phyloP scores from a whole-genome alignment of 2,797 vertebrate species.

The Characodon lateralis region DNA sequence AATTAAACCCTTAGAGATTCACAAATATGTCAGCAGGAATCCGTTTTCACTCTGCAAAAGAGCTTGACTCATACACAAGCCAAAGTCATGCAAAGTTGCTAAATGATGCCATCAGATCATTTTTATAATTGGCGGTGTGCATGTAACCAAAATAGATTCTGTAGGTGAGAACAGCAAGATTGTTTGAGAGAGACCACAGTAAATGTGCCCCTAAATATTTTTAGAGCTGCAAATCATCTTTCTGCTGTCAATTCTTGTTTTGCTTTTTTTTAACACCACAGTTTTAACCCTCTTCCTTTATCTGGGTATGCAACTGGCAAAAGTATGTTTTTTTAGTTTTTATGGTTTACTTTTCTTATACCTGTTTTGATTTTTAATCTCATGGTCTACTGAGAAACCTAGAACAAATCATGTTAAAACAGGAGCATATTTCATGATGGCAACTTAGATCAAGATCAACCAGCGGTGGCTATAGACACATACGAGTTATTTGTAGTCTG shows the following conservation, averaged over 20 bases:
- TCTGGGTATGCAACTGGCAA: background rate
- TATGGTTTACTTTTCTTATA: background rate
- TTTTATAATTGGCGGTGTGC: background rate
- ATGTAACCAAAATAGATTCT: background rate
- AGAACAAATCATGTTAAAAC: too few species aligned
- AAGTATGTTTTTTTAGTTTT: background rate
- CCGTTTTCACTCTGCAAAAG: constrained; percentile 40
- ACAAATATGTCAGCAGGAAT: constrained; percentile 63
- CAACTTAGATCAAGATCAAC: too few species aligned
- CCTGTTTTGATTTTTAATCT: background rate
- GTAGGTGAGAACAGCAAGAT: background rate
- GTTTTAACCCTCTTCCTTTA: background rate
- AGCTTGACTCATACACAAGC: background rate
- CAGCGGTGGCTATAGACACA: too few species aligned
- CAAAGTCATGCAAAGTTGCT: background rate
- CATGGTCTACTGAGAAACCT: background rate
- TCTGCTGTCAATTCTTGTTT: background rate
- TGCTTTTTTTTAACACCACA: background rate
- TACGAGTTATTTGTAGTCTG: too few species aligned
- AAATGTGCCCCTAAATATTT: background rate
- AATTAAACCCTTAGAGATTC: constrained; percentile 45
- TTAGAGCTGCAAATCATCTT: background rate
- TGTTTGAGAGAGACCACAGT: too few species aligned
- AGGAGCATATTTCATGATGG: too few species aligned
- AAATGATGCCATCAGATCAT: background rate